Evolutionary conservation across 2,113 vertebrate species (phyloP).

Genomic region (Colinus virginianus): DNA sequence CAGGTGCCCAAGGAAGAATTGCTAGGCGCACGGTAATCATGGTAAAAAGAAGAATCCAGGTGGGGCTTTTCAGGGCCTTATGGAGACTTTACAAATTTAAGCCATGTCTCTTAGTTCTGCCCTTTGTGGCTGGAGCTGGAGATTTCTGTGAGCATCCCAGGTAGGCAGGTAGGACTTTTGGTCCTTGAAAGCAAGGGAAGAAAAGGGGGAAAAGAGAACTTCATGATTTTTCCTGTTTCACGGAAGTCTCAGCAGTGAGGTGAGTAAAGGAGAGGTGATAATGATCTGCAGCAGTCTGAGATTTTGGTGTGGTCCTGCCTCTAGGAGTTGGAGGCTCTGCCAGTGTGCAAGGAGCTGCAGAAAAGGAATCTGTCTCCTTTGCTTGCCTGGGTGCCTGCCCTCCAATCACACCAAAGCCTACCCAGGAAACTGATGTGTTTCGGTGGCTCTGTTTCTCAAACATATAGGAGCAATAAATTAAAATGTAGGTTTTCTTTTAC

Average conservation of each 20-base stretch:
- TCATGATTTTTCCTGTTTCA: slow-evolving; percentile 35
- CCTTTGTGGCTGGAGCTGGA: background rate
- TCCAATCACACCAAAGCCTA: background rate
- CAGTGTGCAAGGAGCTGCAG: background rate
- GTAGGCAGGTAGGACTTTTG: background rate
- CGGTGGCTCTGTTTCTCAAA: background rate
- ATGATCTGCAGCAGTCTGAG: slow-evolving; percentile 11
- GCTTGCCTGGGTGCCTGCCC: background rate
- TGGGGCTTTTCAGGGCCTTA: background rate
- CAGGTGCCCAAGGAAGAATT: background rate
- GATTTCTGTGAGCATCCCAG: background rate
- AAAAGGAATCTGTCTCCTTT: slow-evolving; percentile 18
- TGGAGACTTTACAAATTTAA: background rate
- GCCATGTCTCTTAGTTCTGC: background rate
- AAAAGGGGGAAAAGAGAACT: background rate
- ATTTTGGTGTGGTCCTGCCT: slow-evolving; percentile 26
- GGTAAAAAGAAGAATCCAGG: background rate
- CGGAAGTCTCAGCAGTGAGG: slow-evolving; percentile 22
- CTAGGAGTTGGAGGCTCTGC: background rate
- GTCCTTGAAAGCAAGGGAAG: background rate
- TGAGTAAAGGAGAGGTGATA: slow-evolving; percentile 28
- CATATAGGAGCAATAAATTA: slow-evolving; percentile 3
- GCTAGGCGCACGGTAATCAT: background rate
- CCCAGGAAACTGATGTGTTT: slow-evolving; percentile 4
- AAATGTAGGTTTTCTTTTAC: slow-evolving; percentile 19